A percentile compares a stretch with the other conserved stretches of the same genome.
phyloP scores from a whole-genome alignment of 2,888 invertebrate genomes.

The Agrotis puta region DNA sequence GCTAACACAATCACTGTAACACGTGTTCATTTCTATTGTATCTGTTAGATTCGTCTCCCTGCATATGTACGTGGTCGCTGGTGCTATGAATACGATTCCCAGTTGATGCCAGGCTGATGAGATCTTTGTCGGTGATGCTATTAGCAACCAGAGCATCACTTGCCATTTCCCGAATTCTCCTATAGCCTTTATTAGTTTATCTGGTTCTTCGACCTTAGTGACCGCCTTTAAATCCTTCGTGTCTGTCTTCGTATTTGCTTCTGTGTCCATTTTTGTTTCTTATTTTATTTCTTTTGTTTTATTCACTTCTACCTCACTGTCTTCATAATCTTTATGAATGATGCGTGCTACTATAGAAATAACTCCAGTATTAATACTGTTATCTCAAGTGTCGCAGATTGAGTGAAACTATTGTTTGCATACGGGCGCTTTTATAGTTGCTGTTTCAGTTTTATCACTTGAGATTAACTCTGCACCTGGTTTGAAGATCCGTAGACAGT shows the following conservation, averaged over 20 bases:
- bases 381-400: constrained; percentile 33
- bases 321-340: constrained; percentile 19
- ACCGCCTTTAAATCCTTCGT: constrained; percentile 21
- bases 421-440: constrained; percentile 18
- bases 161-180: constrained; percentile 92
- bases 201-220: constrained; percentile 50
- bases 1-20: constrained; percentile 87
- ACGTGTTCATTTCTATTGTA: constrained; percentile 78
- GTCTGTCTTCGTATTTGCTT: constrained; percentile 29
- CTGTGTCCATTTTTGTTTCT: constrained; percentile 23
- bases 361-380: constrained; percentile 18
- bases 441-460: constrained; percentile 21
- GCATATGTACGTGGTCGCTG: constrained; percentile 90
- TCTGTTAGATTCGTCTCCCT: constrained; percentile 71
- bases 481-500: constrained; percentile 4
- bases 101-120: constrained; percentile 93
- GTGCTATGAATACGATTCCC: constrained; percentile 93
- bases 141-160: constrained; percentile 88
- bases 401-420: constrained; percentile 27
- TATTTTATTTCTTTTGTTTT: constrained; percentile 12
- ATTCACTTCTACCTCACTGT: constrained; percentile 9
- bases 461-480: background rate
- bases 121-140: constrained; percentile 92
- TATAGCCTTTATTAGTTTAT: constrained; percentile 70
- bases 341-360: constrained; percentile 18